Evolutionary conservation across 2,888 invertebrate genomes (phyloP), one percentile per base, ranked within the genome.

Genomic region (Bombylius major): DNA sequence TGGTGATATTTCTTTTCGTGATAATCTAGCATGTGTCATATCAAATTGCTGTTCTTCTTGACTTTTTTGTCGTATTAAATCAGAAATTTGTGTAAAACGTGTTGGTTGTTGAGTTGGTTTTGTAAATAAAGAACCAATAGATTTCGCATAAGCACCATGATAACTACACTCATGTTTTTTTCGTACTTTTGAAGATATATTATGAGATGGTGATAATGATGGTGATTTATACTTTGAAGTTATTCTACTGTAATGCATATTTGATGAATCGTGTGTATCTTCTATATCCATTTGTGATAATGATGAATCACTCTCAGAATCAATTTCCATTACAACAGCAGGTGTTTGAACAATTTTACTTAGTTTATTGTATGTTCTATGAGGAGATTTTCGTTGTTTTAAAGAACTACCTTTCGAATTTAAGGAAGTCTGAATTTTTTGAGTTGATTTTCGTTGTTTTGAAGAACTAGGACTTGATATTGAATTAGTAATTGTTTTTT

Each of bases 31-130:
- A 23, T 23, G 23, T 23, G 23, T 23, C 23, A 23, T 23, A 23
- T 23, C 23, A 23, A 23, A 23, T 42, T 42, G 39, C 5, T 42
- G 11, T 42, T 42, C 39, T 11, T 11, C 39, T 42, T 49, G 45
- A 33, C 52, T 49, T 47, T 52, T 56, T 45, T 54, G 61, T 32
- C 53, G 61, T 9, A 70, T 64, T 42, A 70, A 60, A 34, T 70
- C 70, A 0, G 67, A 65, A 39, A 71, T 68, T 59, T 66, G 63
- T 0, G 71, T 70, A 49, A 70, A 71, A 11, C 68, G 64, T 39
- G 63, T 64, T 14, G 57, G 46, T 11, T 31, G 0, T 14, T 47
- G 36, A 5, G 14, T 23, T 5, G 11, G 50, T 58, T 39, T 49
- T 12, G 54, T 33, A 13, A 32, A 8, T 9, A 51, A n/a, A 50